Evolutionary conservation across 1,140 invertebrate species (phyloP).

Genomic region (Drosophila littoralis): DNA sequence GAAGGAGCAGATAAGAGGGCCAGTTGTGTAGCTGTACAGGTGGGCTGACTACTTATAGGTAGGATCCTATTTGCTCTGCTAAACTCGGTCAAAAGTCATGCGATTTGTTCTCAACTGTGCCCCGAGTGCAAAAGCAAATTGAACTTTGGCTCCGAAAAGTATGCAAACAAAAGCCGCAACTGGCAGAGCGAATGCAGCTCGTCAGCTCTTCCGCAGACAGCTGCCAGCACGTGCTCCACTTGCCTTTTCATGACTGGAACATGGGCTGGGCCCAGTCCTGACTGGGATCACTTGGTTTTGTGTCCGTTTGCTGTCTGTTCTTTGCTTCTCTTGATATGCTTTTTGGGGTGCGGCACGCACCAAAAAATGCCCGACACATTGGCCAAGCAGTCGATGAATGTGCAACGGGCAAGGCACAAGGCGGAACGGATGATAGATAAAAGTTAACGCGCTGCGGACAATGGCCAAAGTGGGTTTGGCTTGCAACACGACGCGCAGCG

Average conservation of each 20-base stretch:
- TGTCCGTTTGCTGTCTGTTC: not conserved
- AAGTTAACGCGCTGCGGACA: constrained; percentile 39
- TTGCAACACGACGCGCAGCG: not conserved
- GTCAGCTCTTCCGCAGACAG: constrained; percentile 19
- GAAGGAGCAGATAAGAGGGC: constrained; percentile 24
- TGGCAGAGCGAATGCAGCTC: constrained; percentile 28
- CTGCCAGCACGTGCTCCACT: constrained; percentile 24
- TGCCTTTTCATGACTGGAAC: constrained; percentile 9
- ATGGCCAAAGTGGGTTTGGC: constrained; percentile 47
- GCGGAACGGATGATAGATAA: constrained; percentile 2
- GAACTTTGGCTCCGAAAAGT: constrained; percentile 45
- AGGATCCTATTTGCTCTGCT: constrained; percentile 7
- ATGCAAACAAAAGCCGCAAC: constrained; percentile 44
- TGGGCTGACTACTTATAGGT: constrained; percentile 35
- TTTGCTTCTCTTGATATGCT: constrained; percentile 33
- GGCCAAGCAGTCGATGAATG: constrained; percentile 31
- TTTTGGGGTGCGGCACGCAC: constrained; percentile 50
- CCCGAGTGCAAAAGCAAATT: constrained; percentile 31
- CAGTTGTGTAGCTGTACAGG: constrained; percentile 8
- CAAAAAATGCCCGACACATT: constrained; percentile 47
- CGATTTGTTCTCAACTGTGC: constrained; percentile 27
- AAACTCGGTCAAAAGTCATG: constrained; percentile 34
- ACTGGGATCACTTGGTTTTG: not conserved
- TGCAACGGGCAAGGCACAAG: constrained; percentile 1
- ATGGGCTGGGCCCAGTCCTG: constrained; percentile 7